Evolutionary conservation across 2,113 vertebrate species (phyloP).

Genomic region (Psettodes erumei): DNA sequence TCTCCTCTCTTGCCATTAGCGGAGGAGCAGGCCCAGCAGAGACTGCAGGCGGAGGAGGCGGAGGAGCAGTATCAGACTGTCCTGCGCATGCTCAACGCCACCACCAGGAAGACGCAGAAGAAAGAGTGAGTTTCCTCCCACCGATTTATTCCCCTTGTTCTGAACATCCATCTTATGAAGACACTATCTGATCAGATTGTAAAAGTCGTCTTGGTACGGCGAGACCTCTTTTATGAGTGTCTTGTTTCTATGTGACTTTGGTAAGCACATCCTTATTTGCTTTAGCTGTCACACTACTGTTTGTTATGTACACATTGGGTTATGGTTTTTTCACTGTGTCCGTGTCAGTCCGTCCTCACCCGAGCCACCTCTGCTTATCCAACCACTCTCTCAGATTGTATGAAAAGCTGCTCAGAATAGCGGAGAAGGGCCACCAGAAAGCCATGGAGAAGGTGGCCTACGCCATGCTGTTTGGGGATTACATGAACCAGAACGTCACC

Average conservation of each 20-base stretch:
- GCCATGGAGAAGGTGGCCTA: constrained; percentile 96
- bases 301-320: constrained; percentile 20
- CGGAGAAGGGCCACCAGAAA: constrained; percentile 91
- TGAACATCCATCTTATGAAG: neutral
- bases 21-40: constrained; percentile 90
- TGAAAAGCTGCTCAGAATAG: constrained; percentile 90
- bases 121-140: constrained; percentile 87
- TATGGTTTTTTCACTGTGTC: neutral
- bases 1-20: constrained; percentile 77
- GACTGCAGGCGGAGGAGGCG: constrained; percentile 89
- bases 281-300: neutral
- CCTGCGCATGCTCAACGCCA: constrained; percentile 90
- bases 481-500: constrained; percentile 89
- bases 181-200: neutral
- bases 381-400: constrained; percentile 86
- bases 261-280: constrained; percentile 45
- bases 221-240: neutral
- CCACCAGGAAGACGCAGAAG: constrained; percentile 90
- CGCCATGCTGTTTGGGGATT: constrained; percentile 95
- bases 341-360: neutral
- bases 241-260: neutral
- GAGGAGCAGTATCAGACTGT: constrained; percentile 92
- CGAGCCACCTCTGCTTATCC: neutral
- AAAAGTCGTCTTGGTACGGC: neutral
- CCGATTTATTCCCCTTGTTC: neutral